Percentiles rank a stretch among this genome's conserved stretches.
Conservation (phyloP, 2,797 vertebrate species). For the Spondyliosoma cantharus region DNA sequence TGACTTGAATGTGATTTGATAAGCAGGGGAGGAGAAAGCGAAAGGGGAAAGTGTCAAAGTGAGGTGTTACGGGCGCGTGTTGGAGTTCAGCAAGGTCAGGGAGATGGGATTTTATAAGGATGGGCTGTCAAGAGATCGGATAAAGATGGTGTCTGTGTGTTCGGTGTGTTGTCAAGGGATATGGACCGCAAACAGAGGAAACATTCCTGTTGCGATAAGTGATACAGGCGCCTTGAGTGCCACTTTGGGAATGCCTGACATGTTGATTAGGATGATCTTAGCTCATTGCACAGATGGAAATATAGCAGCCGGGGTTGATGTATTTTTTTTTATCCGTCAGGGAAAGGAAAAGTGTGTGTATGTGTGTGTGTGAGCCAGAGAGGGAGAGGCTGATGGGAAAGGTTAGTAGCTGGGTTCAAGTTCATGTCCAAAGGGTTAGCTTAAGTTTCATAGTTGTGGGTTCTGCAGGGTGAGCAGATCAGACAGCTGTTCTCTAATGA, state of each 20-base stretch:
- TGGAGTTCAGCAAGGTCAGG: conserved; percentile 28
- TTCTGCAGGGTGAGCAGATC: conserved; percentile 39
- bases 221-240: conserved; percentile 71
- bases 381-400: conserved; percentile 17
- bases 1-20: neutral
- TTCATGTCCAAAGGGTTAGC: conserved; percentile 56
- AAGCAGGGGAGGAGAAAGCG: neutral
- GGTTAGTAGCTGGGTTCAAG: conserved; percentile 48
- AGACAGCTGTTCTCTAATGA: conserved; percentile 72
- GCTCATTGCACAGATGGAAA: conserved; percentile 60
- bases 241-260: conserved; percentile 69
- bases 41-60: neutral
- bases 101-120: conserved; percentile 44
- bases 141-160: conserved; percentile 50
- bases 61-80: neutral
- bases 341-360: neutral
- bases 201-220: conserved; percentile 64
- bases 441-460: conserved; percentile 75
- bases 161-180: conserved; percentile 41
- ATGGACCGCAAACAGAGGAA: conserved; percentile 46
- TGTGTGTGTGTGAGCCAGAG: conserved; percentile 4
- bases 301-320: conserved; percentile 29
- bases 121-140: conserved; percentile 35
- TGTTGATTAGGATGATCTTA: conserved; percentile 66
- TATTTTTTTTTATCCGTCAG: conserved; percentile 32